Evolutionary conservation across 2,888 invertebrate species (phyloP), one percentile per base, ranked within the genome.

Genomic region (Sphaeridia pumilis): DNA sequence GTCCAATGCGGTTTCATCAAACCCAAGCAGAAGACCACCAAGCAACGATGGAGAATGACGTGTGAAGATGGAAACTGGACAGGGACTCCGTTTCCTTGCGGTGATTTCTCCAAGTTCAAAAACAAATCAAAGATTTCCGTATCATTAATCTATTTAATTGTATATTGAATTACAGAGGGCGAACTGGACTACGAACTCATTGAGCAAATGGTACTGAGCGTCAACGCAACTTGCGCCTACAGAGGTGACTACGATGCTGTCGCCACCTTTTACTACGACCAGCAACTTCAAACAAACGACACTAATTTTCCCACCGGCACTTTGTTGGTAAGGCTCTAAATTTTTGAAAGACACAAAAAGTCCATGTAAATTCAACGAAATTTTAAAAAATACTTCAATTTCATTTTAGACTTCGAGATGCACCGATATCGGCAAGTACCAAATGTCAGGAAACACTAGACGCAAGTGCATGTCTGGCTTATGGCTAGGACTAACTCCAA

Each of bases 21-120:
- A 27, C 46, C 58, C 1, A 61, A 60, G 28, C 12, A 38, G 17
- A 38, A 38, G 17, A 38, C 38, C 12, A 49, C 59, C 1, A 59
- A 71, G 81, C 82, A 66, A 83, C 82, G 25, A 84, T 88, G 88
- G 88, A 83, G 83, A 63, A 81, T 87, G 24, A 79, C 83, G 52
- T 88, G 87, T 65, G 85, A 87, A 67, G 83, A 87, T 65, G 87
- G 87, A 0, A 79, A 78, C 61, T 88, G 88, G 88, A 80, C 85
- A 56, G 87, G 87, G 22, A 78, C 83, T 66, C 82, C 85, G 47
- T 78, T 83, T 55, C 82, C 82, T 65, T 87, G 87, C 69, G 38
- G 38, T 38, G 20, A 38, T 31, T 31, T 14, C 20, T 38, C 20
- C 38, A 38, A 10, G 7, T n/a, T n/a, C n/a, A n/a, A n/a, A n/a